Evolutionary conservation across 2,113 vertebrate genomes (phyloP).

Genomic region (Elephas maximus): DNA sequence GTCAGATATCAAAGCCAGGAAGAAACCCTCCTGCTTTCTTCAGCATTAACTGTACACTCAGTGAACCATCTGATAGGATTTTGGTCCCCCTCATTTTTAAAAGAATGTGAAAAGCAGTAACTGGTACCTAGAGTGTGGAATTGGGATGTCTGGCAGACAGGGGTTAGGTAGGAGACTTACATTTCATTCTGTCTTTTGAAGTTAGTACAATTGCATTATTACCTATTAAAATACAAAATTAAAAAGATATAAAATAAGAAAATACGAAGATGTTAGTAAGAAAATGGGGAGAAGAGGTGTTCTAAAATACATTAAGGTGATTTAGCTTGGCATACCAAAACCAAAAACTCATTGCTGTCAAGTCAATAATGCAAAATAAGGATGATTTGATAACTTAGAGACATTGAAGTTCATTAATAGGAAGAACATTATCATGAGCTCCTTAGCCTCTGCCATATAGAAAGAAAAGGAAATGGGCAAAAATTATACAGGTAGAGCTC

Average conservation of each 20-base stretch:
- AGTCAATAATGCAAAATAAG: not conserved
- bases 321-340: not conserved
- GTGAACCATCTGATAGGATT: not conserved
- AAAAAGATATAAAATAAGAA: not conserved
- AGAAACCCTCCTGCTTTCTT: not conserved
- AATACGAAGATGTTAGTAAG: not conserved
- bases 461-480: conserved; percentile 27
- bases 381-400: not conserved
- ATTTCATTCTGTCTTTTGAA: not conserved
- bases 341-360: too few species aligned
- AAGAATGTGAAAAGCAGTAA: not conserved
- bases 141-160: not conserved
- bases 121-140: not conserved
- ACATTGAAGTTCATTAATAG: not conserved
- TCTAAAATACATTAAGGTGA: not conserved
- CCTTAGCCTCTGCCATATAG: not conserved
- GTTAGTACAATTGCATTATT: not conserved
- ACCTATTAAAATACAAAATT: not conserved
- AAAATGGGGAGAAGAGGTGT: not conserved
- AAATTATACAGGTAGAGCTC: not conserved
- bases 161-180: not conserved
- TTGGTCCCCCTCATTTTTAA: not conserved
- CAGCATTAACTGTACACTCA: not conserved
- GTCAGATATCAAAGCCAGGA: not conserved
- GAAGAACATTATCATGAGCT: not conserved